Base-by-base conservation (phyloP, 2,797 vertebrate species). In the Pseudochaenichthys georgianus region DNA sequence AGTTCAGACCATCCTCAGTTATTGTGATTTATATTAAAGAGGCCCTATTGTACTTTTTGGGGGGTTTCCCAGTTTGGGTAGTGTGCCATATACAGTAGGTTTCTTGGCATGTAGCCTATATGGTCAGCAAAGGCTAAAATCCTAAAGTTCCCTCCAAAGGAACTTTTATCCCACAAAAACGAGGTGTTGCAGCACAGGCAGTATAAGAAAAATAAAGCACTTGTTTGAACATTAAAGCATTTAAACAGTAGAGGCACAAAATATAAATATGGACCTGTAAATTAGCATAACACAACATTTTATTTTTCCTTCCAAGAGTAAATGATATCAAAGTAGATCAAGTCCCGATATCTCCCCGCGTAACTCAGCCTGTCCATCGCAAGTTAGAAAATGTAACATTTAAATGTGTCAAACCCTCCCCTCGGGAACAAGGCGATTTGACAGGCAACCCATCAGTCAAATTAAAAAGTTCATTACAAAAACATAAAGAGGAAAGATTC, bases 371-470 rank as follows among this genome's bases (percentile, higher is more conserved):
- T 51, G 52, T 67, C 80, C 64, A 77, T 88, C 85, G 87, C 67
- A 53, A 61, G 63, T 62, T 82, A n/a, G 53, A 79, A 77, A 72
- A 70, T 85, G 78, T 89, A 88, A 82, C 61, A 87, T 92, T 87
- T 86, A 82, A 89, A 87, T 70, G 73, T 52, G 54, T 54, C 47
- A 41, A 58, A 41, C 64, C 43, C 53, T 73, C 82, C 81, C 53
- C 81, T 61, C 0, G 58, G 85, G 84, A 81, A 23, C 52, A 53
- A n/a, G 61, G 71, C 54, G 70, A 87, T 89, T 92, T 93, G 90
- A 93, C 88, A 89, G 87, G 83, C 73, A 83, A 64, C 75, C 81
- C 73, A 88, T 93, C 92, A 86, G 85, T 92, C 90, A 92, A 92
- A 92, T 88, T 89, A 90, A 88, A 91, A 89, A 89, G 72, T 70